Conservation (phyloP, 2,113 vertebrate species). For the Microtus richardsoni region DNA sequence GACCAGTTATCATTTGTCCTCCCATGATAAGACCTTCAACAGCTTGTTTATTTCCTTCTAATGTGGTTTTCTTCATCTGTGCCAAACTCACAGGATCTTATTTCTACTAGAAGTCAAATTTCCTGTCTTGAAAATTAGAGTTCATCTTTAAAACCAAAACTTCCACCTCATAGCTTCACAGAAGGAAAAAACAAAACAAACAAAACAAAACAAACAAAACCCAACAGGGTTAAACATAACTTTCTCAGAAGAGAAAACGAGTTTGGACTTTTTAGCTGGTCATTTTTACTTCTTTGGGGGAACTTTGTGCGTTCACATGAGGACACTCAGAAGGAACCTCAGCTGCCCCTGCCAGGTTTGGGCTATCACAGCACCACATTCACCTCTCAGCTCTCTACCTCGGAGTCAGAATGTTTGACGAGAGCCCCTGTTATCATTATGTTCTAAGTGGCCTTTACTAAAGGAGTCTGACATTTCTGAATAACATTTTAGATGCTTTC, state of each 20-base stretch:
- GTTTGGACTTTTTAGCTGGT: slow-evolving; percentile 15
- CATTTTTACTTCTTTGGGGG: slow-evolving; percentile 44
- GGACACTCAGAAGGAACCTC: not conserved
- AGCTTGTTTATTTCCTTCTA: slow-evolving; percentile 79
- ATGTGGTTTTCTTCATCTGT: slow-evolving; percentile 79
- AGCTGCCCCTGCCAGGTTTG: not conserved
- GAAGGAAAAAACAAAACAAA: not conserved
- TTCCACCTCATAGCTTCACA: slow-evolving; percentile 71
- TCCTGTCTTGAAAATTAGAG: slow-evolving; percentile 78
- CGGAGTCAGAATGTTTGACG: not conserved
- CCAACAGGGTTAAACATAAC: slow-evolving; percentile 44
- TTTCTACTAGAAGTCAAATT: slow-evolving; percentile 80
- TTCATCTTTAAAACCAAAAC: slow-evolving; percentile 80
- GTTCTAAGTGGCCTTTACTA: not conserved
- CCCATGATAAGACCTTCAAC: slow-evolving; percentile 71
- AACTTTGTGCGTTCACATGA: slow-evolving; percentile 9
- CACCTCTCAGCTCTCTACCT: slow-evolving; percentile 27
- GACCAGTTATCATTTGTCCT: slow-evolving; percentile 76
- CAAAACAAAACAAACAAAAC: not conserved
- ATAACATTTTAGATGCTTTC: not conserved
- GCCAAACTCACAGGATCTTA: slow-evolving; percentile 67
- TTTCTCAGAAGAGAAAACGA: slow-evolving; percentile 66
- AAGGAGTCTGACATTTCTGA: slow-evolving; percentile 30
- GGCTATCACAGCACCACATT: not conserved
- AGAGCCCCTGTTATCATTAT: not conserved